Evolutionary conservation across 2,113 vertebrate species (phyloP), one percentile per base, ranked within the genome.

Genomic region (Bathybates hornii): DNA sequence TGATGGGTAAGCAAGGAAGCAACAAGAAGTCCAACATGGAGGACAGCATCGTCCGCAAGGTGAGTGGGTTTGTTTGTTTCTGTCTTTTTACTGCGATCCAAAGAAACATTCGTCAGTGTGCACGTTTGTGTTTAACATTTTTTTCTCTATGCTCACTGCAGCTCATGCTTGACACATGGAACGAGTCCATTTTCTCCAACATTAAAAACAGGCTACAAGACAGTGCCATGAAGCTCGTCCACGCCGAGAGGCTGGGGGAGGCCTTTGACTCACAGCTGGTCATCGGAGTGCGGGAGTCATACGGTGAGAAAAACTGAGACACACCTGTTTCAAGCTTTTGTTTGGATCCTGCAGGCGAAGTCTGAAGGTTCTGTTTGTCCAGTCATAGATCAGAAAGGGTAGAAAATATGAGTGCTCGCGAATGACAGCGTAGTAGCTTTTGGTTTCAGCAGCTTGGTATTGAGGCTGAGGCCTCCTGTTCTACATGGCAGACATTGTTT

Each of bases 171-270:
- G 99, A 99, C 95, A 99, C 99, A 0, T 99, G 99, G 98, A 99
- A 99, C 91, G 99, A 99, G 93, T 99, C 99, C 63, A 99, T 99
- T 95, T 99, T 99, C 96, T 99, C 98, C 94, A 99, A 99, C 95
- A 99, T 99, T 91, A 99, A 99, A 94, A 99, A 97, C 66, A 96
- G 99, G 76, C 97, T 99, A 82, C 99, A 99, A 90, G 99, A 99
- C 92, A 99, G 99, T 88, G 99, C 99, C 89, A 99, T 99, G 99
- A 99, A 99, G 95, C 94, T 99, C 11, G 98, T 99, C 80, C 99
- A 99, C 52, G 98, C 99, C 2, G 99, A 99, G 95, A 93, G 99
- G 87, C 94, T 99, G 82, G 99, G 99, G 82, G 99, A 99, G 95
- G 99, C 99, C 93, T 99, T 99, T 0, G 99, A 99, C 95, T 99